Conservation (phyloP, 2,888 invertebrate species). For the Drosophila setosimentum region DNA sequence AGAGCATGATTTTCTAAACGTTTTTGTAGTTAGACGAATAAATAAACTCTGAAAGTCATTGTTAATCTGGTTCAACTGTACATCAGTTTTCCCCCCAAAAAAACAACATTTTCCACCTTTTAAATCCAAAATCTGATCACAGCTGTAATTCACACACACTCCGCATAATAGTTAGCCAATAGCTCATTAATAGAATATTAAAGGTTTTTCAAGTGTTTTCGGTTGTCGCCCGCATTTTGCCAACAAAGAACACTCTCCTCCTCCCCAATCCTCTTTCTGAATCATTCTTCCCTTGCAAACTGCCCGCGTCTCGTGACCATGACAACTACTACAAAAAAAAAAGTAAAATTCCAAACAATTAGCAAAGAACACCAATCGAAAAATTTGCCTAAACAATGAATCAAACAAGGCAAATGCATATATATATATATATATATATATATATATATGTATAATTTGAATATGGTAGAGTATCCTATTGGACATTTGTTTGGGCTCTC, state of each 20-base stretch:
- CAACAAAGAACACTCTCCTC: not conserved
- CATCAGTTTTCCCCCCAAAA: not conserved
- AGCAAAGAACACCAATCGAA: constrained; percentile 55
- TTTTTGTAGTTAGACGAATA: no score
- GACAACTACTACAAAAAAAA: constrained; percentile 36
- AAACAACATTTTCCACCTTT: not conserved
- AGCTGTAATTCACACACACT: not conserved
- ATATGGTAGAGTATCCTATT: constrained; percentile 38
- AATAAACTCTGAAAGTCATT: no score
- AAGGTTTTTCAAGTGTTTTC: constrained; percentile 17
- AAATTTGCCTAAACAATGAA: constrained; percentile 58
- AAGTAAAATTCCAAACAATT: constrained; percentile 46
- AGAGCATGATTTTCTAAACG: no score
- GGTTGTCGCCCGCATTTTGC: constrained; percentile 41
- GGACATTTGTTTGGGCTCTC: constrained; percentile 65
- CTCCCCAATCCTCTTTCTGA: not conserved
- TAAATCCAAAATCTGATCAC: not conserved
- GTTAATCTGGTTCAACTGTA: not conserved
- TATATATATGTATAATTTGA: constrained; percentile 46
- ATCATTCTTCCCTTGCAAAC: not conserved
- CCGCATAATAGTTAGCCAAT: constrained; percentile 9
- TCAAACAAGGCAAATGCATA: constrained; percentile 42
- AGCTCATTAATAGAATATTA: constrained; percentile 11
- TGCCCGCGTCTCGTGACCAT: constrained; percentile 47
- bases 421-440: constrained; percentile 17